Percentiles rank a stretch among this genome's conserved stretches.
phyloP scores from a whole-genome alignment of 2,797 vertebrate species.

The Pseudochirops cupreus region DNA sequence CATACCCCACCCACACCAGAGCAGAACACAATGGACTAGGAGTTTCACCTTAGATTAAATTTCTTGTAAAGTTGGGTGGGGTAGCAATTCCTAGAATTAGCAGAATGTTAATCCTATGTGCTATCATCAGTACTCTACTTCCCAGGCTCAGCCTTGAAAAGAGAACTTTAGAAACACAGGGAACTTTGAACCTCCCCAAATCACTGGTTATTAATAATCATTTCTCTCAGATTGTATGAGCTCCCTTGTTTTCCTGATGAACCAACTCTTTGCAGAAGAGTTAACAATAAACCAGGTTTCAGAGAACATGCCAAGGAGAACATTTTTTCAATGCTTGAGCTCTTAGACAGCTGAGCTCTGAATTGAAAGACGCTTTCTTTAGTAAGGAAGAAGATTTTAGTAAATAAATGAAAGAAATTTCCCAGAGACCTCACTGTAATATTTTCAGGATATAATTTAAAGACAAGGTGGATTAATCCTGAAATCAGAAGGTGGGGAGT shows the following conservation, averaged over 20 bases:
- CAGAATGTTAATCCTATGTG: too few relatives aligned
- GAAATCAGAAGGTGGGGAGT: slow-evolving; percentile 52
- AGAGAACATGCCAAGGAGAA: slow-evolving; percentile 67
- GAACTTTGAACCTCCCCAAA: too few relatives aligned
- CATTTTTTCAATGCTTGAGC: slow-evolving; percentile 81
- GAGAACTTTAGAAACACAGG: too few relatives aligned
- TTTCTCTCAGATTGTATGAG: not conserved
- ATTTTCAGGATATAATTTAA: slow-evolving; percentile 74
- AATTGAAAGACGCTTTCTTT: slow-evolving; percentile 83
- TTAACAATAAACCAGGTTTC: slow-evolving; percentile 79
- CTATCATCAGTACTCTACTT: too few relatives aligned
- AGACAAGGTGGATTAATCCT: slow-evolving; percentile 68
- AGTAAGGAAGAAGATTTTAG: slow-evolving; percentile 78
- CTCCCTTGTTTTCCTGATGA: slow-evolving; percentile 41
- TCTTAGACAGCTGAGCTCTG: slow-evolving; percentile 82
- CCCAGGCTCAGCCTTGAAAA: too few relatives aligned
- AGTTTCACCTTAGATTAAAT: too few relatives aligned
- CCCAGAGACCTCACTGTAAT: slow-evolving; percentile 67
- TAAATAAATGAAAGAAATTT: slow-evolving; percentile 77
- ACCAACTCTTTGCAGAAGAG: slow-evolving; percentile 66
- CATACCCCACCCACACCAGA: not conserved
- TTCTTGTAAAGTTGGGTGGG: too few relatives aligned
- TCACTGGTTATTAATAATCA: too few relatives aligned
- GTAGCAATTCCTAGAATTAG: too few relatives aligned
- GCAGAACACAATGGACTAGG: too few relatives aligned